phyloP scores from a whole-genome alignment of 2,113 vertebrate genomes.

The Willisornis vidua region DNA sequence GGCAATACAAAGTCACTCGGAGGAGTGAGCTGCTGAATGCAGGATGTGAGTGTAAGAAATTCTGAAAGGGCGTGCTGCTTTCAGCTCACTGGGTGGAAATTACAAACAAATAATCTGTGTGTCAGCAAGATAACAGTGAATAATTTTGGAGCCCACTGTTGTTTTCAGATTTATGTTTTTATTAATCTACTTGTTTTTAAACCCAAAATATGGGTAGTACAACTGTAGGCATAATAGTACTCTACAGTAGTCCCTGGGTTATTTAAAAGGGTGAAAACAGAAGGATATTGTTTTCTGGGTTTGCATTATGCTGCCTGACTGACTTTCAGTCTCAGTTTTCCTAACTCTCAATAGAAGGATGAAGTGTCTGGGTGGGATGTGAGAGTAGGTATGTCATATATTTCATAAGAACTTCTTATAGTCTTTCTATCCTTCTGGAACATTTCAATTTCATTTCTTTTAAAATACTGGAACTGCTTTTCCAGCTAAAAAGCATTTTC shows the following conservation, averaged over 20 bases:
- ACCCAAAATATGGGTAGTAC: neutral
- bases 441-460: neutral
- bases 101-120: conserved; percentile 38
- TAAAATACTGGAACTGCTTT: neutral
- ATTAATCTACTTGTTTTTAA: conserved; percentile 46
- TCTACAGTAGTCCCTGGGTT: neutral
- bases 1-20: neutral
- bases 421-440: neutral
- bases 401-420: neutral
- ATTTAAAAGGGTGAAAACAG: neutral
- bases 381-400: neutral
- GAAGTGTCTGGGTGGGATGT: neutral
- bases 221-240: neutral
- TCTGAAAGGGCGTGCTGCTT: neutral
- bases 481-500: neutral
- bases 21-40: neutral
- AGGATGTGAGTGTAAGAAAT: neutral
- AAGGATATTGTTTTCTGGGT: neutral
- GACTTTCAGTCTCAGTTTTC: neutral
- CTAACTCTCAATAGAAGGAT: neutral
- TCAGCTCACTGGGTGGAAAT: conserved; percentile 13
- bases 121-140: conserved; percentile 11
- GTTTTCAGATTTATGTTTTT: conserved; percentile 27
- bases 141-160: conserved; percentile 17
- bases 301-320: neutral